A percentile compares a stretch with the other conserved stretches of the same genome.
phyloP scores from a whole-genome alignment of 2,797 vertebrate genomes.

The Oreochromis grahami region DNA sequence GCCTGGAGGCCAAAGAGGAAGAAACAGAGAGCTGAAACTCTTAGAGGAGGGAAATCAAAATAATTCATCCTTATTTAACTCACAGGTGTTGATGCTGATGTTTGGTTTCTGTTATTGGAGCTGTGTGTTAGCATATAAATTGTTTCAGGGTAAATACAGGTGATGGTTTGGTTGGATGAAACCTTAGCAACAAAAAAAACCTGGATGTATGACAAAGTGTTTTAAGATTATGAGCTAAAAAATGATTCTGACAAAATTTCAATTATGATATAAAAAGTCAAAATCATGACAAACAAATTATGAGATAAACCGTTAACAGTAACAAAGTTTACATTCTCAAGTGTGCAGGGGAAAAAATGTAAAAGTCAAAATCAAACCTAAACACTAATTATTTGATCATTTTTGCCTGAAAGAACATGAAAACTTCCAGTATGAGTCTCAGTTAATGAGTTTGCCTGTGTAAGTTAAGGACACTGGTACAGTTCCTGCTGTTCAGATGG shows the following conservation, averaged over 20 bases:
- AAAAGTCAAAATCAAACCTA: neutral
- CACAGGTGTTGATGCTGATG: neutral
- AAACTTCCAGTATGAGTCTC: neutral
- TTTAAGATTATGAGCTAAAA: neutral
- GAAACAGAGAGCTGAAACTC: neutral
- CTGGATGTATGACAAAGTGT: neutral
- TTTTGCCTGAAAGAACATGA: rapidly evolving
- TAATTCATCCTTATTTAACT: neutral
- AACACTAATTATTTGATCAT: neutral
- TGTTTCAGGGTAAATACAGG: neutral
- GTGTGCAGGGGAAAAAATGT: neutral
- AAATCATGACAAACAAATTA: rapidly evolving
- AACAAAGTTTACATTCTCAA: neutral
- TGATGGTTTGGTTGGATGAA: neutral
- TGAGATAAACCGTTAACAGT: neutral
- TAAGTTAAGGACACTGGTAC: neutral
- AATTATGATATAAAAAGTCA: neutral
- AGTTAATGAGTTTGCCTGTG: neutral
- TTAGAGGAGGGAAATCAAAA: neutral
- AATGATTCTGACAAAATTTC: rapidly evolving
- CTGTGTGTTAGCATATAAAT: neutral
- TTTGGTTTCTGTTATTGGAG: neutral
- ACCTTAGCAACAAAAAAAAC: neutral
- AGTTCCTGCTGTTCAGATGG: neutral
- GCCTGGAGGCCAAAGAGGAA: neutral